Conservation (phyloP, 2,113 vertebrate genomes). For the Picathartes gymnocephalus region DNA sequence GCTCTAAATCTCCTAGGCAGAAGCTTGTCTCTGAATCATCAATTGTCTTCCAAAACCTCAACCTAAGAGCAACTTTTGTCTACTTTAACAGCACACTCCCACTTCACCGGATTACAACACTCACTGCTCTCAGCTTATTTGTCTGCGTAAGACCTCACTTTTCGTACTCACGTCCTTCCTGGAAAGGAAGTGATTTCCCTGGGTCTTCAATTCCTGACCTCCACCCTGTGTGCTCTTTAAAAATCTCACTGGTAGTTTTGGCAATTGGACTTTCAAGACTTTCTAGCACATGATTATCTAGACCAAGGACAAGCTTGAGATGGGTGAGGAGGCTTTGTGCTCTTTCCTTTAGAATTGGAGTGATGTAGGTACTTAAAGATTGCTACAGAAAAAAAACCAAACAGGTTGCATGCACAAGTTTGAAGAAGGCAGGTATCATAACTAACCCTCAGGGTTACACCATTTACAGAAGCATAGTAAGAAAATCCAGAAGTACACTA, state of each 20-base stretch:
- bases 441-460: not conserved
- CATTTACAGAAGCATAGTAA: not conserved
- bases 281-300: not conserved
- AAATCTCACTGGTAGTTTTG: not conserved
- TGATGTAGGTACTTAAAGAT: not conserved
- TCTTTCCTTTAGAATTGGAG: not conserved
- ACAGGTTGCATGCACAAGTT: not conserved
- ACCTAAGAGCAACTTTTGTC: not conserved
- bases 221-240: not conserved
- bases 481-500: not conserved
- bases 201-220: not conserved
- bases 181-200: not conserved
- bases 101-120: not conserved
- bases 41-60: not conserved
- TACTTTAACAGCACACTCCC: not conserved
- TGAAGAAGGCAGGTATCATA: not conserved
- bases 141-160: not conserved
- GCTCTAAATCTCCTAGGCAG: not conserved
- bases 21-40: not conserved
- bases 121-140: not conserved
- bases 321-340: rapidly evolving
- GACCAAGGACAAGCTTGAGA: not conserved
- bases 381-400: not conserved
- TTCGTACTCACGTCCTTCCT: not conserved
- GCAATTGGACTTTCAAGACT: not conserved